phyloP scores from a whole-genome alignment of 2,888 invertebrate species.

The Platynereis dumerilii region DNA sequence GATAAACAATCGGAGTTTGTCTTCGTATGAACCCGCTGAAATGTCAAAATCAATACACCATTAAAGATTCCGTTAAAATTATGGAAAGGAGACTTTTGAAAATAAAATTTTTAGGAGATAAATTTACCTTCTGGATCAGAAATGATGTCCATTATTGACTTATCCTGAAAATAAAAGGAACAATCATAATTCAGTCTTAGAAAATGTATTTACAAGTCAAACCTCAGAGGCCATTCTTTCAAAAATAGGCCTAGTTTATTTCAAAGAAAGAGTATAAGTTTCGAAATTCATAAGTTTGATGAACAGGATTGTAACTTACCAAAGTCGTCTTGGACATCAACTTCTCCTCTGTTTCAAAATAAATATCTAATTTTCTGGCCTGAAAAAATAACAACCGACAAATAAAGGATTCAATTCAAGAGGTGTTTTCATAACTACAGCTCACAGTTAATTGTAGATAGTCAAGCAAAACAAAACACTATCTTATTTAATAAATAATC shows the following conservation, averaged over 20 bases:
- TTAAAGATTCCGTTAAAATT: not conserved
- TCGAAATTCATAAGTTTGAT: not conserved
- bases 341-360: conserved; percentile 98
- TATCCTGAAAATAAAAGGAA: conserved; percentile 67
- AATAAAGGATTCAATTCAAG: no score
- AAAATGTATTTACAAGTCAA: no score
- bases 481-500: no score
- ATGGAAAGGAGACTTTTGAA: no score
- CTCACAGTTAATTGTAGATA: no score
- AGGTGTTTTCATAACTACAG: no score
- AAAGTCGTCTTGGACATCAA: conserved; percentile 75
- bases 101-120: no score
- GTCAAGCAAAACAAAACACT: no score
- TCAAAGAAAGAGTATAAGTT: not conserved
- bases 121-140: conserved; percentile 74
- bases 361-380: conserved; percentile 88
- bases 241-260: no score
- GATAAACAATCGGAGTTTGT: conserved; percentile 90
- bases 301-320: conserved; percentile 39
- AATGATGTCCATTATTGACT: conserved; percentile 85
- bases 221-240: no score
- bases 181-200: not conserved
- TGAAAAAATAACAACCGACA: conserved; percentile 63
- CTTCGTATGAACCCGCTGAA: conserved; percentile 82
- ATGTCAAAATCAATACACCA: not conserved